Percentiles rank a stretch among this genome's conserved stretches.
phyloP scores from a whole-genome alignment of 2,888 invertebrate species.

The Nyleta sp. region DNA sequence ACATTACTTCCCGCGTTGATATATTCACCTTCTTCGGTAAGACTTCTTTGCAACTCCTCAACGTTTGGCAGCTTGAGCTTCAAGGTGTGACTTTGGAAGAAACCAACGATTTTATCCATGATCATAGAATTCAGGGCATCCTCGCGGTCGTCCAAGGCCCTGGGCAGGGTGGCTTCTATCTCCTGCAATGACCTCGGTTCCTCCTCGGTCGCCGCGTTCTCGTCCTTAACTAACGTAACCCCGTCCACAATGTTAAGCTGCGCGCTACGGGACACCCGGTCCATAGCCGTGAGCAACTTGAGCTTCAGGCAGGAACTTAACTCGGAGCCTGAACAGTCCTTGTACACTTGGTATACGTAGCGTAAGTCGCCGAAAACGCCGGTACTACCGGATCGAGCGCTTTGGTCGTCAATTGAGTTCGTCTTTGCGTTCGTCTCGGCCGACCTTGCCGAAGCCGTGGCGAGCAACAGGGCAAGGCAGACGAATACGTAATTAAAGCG shows the following conservation, averaged over 20 bases:
- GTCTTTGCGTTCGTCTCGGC: conserved; percentile 74
- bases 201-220: conserved; percentile 76
- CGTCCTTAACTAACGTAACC: conserved; percentile 89
- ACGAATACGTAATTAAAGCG: conserved; percentile 71
- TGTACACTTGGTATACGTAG: conserved; percentile 90
- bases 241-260: conserved; percentile 89
- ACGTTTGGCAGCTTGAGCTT: conserved; percentile 91
- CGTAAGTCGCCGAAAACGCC: conserved; percentile 86
- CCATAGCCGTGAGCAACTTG: conserved; percentile 90
- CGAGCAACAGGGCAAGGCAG: conserved; percentile 73
- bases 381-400: conserved; percentile 73
- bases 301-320: conserved; percentile 90
- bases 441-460: conserved; percentile 75
- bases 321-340: conserved; percentile 88
- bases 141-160: conserved; percentile 88
- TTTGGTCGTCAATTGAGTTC: conserved; percentile 77
- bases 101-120: conserved; percentile 88
- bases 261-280: conserved; percentile 86
- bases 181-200: conserved; percentile 85
- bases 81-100: conserved; percentile 90
- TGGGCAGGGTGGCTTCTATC: conserved; percentile 89
- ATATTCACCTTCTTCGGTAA: conserved; percentile 84
- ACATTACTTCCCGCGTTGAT: no score
- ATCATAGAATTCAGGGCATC: conserved; percentile 90
- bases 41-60: conserved; percentile 86